Percentiles rank a stretch among this genome's conserved stretches.
Evolutionary conservation across 2,113 vertebrate genomes (phyloP).

Genomic region (Hemicordylus capensis): DNA sequence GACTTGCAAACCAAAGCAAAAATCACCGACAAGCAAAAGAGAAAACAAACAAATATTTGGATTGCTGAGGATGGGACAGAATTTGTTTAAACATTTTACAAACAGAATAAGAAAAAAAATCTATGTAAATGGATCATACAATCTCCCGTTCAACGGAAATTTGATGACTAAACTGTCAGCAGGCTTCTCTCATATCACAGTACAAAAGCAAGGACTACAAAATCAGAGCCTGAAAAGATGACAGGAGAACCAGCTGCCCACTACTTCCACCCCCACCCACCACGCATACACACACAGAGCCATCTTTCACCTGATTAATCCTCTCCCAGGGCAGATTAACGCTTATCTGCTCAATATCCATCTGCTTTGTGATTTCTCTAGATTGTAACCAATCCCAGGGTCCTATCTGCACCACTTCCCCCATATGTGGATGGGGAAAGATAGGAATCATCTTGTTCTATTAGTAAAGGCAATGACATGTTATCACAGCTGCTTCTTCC

Average conservation of each 20-base stretch:
- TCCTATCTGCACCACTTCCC: slow-evolving; percentile 53
- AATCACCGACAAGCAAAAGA: not conserved
- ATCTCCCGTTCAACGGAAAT: slow-evolving; percentile 27
- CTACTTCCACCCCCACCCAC: slow-evolving; percentile 35
- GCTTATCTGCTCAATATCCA: slow-evolving; percentile 78
- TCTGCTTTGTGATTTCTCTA: slow-evolving; percentile 75
- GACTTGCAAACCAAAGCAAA: too few relatives aligned
- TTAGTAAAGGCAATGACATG: slow-evolving; percentile 52
- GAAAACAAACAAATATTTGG: slow-evolving; percentile 6
- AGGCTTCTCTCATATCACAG: slow-evolving; percentile 29
- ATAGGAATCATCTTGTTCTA: slow-evolving; percentile 67
- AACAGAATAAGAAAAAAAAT: not conserved
- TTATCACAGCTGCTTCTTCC: slow-evolving; percentile 59
- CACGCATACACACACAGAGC: slow-evolving; percentile 37
- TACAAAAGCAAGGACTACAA: slow-evolving; percentile 47
- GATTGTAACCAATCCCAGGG: slow-evolving; percentile 75
- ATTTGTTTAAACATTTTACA: slow-evolving; percentile 1
- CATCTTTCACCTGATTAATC: slow-evolving; percentile 78
- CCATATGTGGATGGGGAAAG: slow-evolving; percentile 63
- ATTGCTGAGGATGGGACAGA: not conserved
- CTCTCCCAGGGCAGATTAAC: slow-evolving; percentile 77
- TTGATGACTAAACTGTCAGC: slow-evolving; percentile 23
- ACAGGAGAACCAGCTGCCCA: slow-evolving; percentile 72
- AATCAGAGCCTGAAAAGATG: slow-evolving; percentile 50
- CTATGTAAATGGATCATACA: not conserved